Base-by-base conservation (phyloP, 1,140 invertebrate species). In the Leptinotarsa defecta region DNA sequence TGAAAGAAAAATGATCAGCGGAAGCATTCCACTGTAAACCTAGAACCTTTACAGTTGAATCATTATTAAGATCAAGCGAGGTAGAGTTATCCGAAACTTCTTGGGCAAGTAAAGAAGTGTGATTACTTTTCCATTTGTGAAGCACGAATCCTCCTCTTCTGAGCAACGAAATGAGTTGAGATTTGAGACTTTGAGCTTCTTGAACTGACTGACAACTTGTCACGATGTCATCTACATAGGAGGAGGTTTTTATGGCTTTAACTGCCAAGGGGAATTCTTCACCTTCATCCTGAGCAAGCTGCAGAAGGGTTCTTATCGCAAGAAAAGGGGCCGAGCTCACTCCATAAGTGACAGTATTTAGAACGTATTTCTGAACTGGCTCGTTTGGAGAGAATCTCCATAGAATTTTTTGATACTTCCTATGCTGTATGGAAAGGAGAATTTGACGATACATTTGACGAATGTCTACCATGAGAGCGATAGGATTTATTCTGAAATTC, bases 381-480 rank as follows among this genome's bases (percentile, higher is more conserved):
- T 22, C 20, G 20, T 22, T 22, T 22, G 20, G 20, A 22, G 2
- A 22, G 20, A 22, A 22, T 22, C 22, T 22, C 22, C 2, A 22
- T 22, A 22, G 22, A 22, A 22, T 22, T 22, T 22, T 22, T 0
- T 22, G 22, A 22, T 22, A 22, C 22, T 22, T 22, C 22, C 22
- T 22, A 22, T 22, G 22, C 22, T 22, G 22, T 22, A 22, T 22
- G 22, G 22, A 22, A 22, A 22, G 22, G 22, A 22, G 22, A 22
- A 22, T 22, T 22, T 22, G 22, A 22, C 22, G 22, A 22, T 22
- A 22, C 22, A 22, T 22, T 74, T 85, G 79, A 4, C 65, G 48
- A n/a, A 84, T 78, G 67, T 85, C 84, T 0, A 80, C 77, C 1
- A 77, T 71, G 24, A 85, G 68, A 5, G 61, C 71, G 20, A 48